A percentile compares a stretch with the other conserved stretches of the same genome.
These are phyloP conservation scores for Orchesellides sinensis DNA, from an alignment of 2,888 invertebrate genomes.

Conservation along the genomic window DNA sequence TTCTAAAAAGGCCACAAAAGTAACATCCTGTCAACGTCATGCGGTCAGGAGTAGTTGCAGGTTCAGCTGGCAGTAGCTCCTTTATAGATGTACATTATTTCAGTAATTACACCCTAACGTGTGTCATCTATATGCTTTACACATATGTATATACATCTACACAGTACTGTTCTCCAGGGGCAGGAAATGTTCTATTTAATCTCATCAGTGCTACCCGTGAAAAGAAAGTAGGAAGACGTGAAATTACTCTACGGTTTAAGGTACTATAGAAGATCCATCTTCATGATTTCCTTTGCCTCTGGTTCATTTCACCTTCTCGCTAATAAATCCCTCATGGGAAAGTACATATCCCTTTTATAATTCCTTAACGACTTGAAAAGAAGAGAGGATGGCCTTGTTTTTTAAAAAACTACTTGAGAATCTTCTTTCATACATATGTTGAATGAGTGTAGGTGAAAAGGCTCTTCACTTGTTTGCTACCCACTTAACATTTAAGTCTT, in stretches of 20 bases:
- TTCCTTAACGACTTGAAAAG: conserved; percentile 56
- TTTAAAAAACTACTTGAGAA: conserved; percentile 3
- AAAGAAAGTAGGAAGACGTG: neutral
- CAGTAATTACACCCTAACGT: too few relatives aligned
- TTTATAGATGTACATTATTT: too few relatives aligned
- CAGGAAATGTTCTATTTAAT: conserved; percentile 21
- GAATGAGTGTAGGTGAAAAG: neutral
- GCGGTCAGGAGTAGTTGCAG: neutral
- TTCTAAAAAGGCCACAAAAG: conserved; percentile 19
- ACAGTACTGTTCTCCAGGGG: neutral
- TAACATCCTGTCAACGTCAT: neutral
- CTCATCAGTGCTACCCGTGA: neutral
- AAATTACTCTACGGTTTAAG: neutral
- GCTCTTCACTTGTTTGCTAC: neutral
- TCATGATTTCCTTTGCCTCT: conserved; percentile 34
- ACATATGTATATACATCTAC: neutral
- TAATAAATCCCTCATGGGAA: conserved; percentile 46
- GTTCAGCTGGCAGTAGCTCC: too few relatives aligned
- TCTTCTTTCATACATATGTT: neutral
- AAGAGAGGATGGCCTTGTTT: conserved; percentile 17
- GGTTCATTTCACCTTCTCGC: conserved; percentile 51
- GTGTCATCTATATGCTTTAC: too few relatives aligned
- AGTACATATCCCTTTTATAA: conserved; percentile 48
- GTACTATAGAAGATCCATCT: conserved; percentile 4
- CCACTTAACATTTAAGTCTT: neutral